Conservation (phyloP, 1,140 invertebrate species). For the Stratiolaelaps scimitus region DNA sequence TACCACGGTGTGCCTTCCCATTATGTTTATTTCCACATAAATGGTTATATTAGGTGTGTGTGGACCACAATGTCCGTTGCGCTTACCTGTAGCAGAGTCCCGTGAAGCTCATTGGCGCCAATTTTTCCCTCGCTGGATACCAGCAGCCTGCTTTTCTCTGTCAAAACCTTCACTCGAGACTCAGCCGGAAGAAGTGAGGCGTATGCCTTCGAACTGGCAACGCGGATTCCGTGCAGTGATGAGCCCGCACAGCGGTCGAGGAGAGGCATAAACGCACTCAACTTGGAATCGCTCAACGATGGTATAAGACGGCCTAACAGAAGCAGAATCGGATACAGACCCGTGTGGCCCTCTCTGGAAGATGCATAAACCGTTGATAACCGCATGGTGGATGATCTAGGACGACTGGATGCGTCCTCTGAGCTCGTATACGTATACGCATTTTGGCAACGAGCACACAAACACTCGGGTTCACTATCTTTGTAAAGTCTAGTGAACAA, state of each 20-base stretch:
- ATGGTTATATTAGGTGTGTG: too few species aligned
- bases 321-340: slow-evolving; percentile 62
- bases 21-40: too few species aligned
- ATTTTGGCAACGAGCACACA: too few species aligned
- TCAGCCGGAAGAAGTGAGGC: slow-evolving; percentile 48
- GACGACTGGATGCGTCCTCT: too few species aligned
- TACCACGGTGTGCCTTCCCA: too few species aligned
- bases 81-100: slow-evolving; percentile 46
- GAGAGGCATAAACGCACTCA: slow-evolving; percentile 42
- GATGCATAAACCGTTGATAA: slow-evolving; percentile 42
- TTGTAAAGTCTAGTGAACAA: slow-evolving; percentile 31
- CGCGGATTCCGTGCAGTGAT: slow-evolving; percentile 51
- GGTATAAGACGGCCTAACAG: slow-evolving; percentile 64
- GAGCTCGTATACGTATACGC: too few species aligned
- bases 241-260: slow-evolving; percentile 45
- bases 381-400: too few species aligned
- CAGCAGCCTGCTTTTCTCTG: too few species aligned
- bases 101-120: slow-evolving; percentile 47
- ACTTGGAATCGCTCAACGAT: slow-evolving; percentile 52
- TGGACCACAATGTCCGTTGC: too few species aligned
- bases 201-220: slow-evolving; percentile 53
- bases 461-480: slow-evolving; percentile 33
- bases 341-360: slow-evolving; percentile 39
- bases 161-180: not conserved
- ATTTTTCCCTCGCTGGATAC: slow-evolving; percentile 34